Evolutionary conservation across 2,113 vertebrate genomes (phyloP), one percentile per base, ranked within the genome.

Genomic region (Callionymus lyra): DNA sequence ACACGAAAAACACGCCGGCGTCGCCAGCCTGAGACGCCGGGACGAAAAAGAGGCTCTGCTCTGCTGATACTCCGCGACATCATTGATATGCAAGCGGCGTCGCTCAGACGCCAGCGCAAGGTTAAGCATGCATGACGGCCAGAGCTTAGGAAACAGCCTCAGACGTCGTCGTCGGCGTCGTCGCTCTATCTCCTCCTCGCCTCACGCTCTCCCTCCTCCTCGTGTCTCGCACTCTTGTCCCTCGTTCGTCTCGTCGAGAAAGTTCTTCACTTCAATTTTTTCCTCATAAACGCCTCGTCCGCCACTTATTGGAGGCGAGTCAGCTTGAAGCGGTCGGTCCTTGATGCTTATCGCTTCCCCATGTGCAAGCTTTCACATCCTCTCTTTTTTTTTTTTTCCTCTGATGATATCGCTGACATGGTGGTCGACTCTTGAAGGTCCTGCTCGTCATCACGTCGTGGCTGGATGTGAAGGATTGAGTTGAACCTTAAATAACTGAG

Each of bases 81-180:
- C 83, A 85, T 85, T 83, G 76, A 80, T 77, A 85, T 85, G 80
- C 82, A 84, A 78, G 81, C 70, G 15, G 73, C 80, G 77, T 82
- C 65, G 37, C 65, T 59, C 63, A 61, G 68, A 66, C 68, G 42
- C 76, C 77, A 77, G 78, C 67, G 67, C 82, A 82, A 86, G 84
- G 81, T 82, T 83, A 84, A 82, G 82, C 80, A 78, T 74, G 80
- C 70, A 56, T 82, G 77, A 82, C 76, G 66, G 72, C 78, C 74
- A 64, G 60, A n/a, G 79, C 73, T 82, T 71, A 76, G 72, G 63
- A 76, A n/a, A 65, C 70, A 71, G 72, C 70, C 75, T 67, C 72
- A 70, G 59, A 72, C 59, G 46, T 56, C 58, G 44, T 63, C 59
- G n/a, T n/a, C n/a, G n/a, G n/a, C n/a, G n/a, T n/a, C n/a, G n/a